Evolutionary conservation across 2,797 vertebrate species (phyloP), one percentile per base, ranked within the genome.

Genomic region (Phylloscopus collybita): DNA sequence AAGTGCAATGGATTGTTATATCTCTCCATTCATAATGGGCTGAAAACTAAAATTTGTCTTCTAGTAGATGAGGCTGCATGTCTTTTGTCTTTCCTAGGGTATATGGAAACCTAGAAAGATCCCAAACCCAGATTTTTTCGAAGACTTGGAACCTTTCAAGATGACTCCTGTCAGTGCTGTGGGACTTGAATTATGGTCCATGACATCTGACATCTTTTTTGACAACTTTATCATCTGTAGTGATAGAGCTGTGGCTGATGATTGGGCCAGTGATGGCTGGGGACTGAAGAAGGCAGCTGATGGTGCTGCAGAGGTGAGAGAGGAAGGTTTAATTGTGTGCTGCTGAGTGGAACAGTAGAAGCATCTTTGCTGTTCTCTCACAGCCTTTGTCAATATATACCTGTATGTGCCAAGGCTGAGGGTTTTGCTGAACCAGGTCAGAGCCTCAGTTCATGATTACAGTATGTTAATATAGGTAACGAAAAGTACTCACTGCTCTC

Each of bases 121-220:
- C 93, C 85, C 98, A 86, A 99, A 99, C 96, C 99, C 99, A 2
- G 98, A 98, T 80, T 99, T 98, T 98, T 99, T 99, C 92, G 99
- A 99, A 97, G 99, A 99, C 94, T 96, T 99, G 84, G 98, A 99
- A 70, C 99, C 99, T 4, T 99, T 99, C 98, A 99, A 92, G 96
- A 99, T 99, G 99, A 99, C 97, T 14, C 91, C 99, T 0, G 98
- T 99, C 97, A 99, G 87, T 82, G 99, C 99, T n/a, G 86, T 99
- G 88, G 99, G 99, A 3, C 98, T 99, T 74, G 99, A 99, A 96
- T 98, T 99, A 40, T 99, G 99, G 99, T 99, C 99, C 93, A 99
- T 99, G 99, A 99, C 99, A 34, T 98, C 98, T 1, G 99, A 99
- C 92, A 99, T 99, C 92, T 99, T 99, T 97, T 99, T 99, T 73